A percentile compares a stretch with the other conserved stretches of the same genome.
Conservation (phyloP, 1,140 invertebrate genomes). For the Eufriesea mexicana region DNA sequence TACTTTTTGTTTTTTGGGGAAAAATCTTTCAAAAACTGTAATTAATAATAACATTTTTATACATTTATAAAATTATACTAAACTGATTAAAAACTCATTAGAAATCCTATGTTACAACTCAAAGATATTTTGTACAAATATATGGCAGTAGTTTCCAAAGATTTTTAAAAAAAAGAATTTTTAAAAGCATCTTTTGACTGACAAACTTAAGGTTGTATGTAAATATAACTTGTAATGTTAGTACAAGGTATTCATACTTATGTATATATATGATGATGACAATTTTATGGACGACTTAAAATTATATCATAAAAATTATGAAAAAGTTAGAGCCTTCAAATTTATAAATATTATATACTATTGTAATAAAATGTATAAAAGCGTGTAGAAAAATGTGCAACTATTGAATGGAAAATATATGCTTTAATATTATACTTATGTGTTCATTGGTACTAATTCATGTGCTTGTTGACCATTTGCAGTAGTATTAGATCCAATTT, state of each 20-base stretch:
- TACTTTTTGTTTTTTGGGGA: not conserved
- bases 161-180: too few relatives aligned
- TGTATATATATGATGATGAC: not conserved
- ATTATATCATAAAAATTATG: constrained; percentile 31
- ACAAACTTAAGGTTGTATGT: not conserved
- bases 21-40: not conserved
- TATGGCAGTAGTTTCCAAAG: constrained; percentile 34
- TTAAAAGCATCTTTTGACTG: not conserved
- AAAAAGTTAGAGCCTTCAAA: constrained; percentile 8
- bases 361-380: constrained; percentile 32
- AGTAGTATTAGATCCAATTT: constrained; percentile 79
- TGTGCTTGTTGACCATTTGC: constrained; percentile 79
- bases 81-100: constrained; percentile 2
- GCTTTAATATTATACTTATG: constrained; percentile 61
- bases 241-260: not conserved
- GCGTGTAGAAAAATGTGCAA: constrained; percentile 38
- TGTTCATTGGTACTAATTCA: constrained; percentile 78
- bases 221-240: not conserved
- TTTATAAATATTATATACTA: constrained; percentile 5
- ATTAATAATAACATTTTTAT: constrained; percentile 4
- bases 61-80: constrained; percentile 9
- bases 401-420: not conserved
- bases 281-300: constrained; percentile 28
- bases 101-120: not conserved
- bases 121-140: constrained; percentile 1